Evolutionary conservation across 2,797 vertebrate species (phyloP).

Genomic region (Margarornis squamiger): DNA sequence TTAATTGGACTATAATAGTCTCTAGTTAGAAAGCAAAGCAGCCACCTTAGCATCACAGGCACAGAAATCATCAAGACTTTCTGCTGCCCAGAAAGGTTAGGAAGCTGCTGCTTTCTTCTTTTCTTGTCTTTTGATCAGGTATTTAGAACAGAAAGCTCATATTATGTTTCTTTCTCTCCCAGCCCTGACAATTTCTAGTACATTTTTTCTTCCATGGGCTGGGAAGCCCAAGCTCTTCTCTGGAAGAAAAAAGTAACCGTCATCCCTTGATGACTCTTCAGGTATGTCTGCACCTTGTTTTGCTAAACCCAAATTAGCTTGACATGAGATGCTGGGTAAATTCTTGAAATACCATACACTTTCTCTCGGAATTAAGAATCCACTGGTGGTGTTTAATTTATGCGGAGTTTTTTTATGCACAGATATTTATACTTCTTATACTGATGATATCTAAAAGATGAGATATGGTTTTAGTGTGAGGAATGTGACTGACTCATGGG

Average conservation of each 20-base stretch:
- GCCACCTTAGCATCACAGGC: conserved; percentile 7
- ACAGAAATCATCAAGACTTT: conserved; percentile 39
- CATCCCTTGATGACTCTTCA: conserved; percentile 9
- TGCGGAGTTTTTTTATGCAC: not conserved
- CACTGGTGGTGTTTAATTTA: not conserved
- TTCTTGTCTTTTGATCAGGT: conserved; percentile 1
- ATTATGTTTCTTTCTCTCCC: conserved; percentile 32
- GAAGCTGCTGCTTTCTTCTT: not conserved
- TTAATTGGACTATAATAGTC: conserved; percentile 66
- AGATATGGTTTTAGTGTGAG: not conserved
- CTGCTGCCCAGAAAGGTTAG: conserved; percentile 25
- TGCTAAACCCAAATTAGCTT: not conserved
- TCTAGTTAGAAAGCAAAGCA: conserved; percentile 64
- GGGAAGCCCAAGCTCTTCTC: conserved; percentile 29
- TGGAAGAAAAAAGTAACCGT: conserved; percentile 3
- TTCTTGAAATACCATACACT: conserved; percentile 5
- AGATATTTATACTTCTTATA: not conserved
- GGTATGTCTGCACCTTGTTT: not conserved
- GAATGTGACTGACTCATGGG: not conserved
- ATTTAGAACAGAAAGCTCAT: conserved; percentile 30
- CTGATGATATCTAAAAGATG: not conserved
- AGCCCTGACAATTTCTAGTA: conserved; percentile 38
- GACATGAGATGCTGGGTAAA: not conserved
- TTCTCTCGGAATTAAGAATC: not conserved
- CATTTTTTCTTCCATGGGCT: not conserved